Evolutionary conservation across 2,113 vertebrate species (phyloP).

Genomic region (Myotis yumanensis): DNA sequence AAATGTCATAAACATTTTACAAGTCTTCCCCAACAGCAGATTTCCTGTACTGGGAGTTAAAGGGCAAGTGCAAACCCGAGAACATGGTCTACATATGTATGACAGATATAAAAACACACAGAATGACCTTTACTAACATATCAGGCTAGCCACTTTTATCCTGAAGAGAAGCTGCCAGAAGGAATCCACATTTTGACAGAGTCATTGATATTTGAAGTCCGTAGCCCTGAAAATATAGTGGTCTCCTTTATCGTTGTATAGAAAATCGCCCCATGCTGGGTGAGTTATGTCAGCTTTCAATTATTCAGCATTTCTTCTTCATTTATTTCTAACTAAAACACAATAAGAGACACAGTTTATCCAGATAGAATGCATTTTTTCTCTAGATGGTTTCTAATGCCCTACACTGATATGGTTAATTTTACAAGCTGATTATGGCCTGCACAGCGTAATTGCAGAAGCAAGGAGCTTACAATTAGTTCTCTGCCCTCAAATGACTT

Average conservation of each 20-base stretch:
- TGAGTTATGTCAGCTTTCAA: neutral
- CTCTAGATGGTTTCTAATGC: neutral
- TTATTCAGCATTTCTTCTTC: neutral
- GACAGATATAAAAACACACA: constrained; percentile 65
- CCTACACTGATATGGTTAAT: neutral
- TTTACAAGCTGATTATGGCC: neutral
- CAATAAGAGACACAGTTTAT: neutral
- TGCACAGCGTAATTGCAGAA: neutral
- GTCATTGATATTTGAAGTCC: neutral
- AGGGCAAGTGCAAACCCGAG: constrained; percentile 68
- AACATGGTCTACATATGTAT: constrained; percentile 70
- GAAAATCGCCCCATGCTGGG: neutral
- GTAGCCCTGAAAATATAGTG: neutral
- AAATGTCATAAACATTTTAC: constrained; percentile 70
- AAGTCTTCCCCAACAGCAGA: constrained; percentile 65
- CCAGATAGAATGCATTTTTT: neutral
- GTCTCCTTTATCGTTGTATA: neutral
- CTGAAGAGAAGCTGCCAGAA: constrained; percentile 5
- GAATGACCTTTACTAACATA: constrained; percentile 47
- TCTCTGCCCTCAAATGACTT: neutral
- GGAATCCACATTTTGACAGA: neutral
- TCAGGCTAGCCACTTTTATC: constrained; percentile 43
- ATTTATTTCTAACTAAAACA: neutral
- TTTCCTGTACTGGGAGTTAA: constrained; percentile 75
- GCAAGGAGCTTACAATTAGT: neutral